A percentile compares a stretch with the other conserved stretches of the same genome.
Conservation (phyloP, 2,888 invertebrate genomes). For the Neria commutata region DNA sequence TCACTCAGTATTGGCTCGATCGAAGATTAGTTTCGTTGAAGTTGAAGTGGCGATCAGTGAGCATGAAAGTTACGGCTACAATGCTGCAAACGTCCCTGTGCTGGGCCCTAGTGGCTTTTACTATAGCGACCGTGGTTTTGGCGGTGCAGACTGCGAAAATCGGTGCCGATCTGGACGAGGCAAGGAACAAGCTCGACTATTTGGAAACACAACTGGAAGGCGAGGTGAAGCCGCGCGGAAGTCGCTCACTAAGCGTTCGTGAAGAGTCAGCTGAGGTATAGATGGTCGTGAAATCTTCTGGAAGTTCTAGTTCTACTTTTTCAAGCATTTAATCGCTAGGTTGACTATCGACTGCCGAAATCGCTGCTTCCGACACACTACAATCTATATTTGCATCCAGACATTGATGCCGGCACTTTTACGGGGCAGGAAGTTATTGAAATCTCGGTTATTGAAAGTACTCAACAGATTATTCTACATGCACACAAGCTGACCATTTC, state of each 20-base stretch:
- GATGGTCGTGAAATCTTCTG: not conserved
- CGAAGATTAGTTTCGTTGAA: too few species aligned
- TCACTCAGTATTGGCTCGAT: too few species aligned
- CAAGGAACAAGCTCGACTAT: slow-evolving; percentile 32
- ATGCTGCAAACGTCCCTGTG: slow-evolving; percentile 30
- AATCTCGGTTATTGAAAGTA: slow-evolving; percentile 60
- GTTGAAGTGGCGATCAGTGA: too few species aligned
- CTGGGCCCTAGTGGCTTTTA: slow-evolving; percentile 39
- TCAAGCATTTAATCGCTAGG: slow-evolving; percentile 25
- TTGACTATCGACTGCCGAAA: slow-evolving; percentile 65
- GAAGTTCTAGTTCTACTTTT: not conserved
- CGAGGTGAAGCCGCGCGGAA: slow-evolving; percentile 22
- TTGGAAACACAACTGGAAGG: slow-evolving; percentile 30
- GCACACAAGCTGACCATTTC: slow-evolving; percentile 65
- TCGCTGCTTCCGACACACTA: slow-evolving; percentile 69
- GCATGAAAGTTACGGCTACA: slow-evolving; percentile 17
- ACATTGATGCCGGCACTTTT: slow-evolving; percentile 66
- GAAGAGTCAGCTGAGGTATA: slow-evolving; percentile 8
- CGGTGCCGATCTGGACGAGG: slow-evolving; percentile 33
- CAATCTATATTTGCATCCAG: slow-evolving; percentile 70
- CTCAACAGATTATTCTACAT: slow-evolving; percentile 67
- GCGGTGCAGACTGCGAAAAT: slow-evolving; percentile 36
- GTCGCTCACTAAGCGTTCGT: not conserved
- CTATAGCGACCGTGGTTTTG: slow-evolving; percentile 36
- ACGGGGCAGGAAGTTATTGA: slow-evolving; percentile 66